These are phyloP conservation scores for Torymus tubicola DNA, from an alignment of 2,888 invertebrate species.

Conservation along the genomic window DNA sequence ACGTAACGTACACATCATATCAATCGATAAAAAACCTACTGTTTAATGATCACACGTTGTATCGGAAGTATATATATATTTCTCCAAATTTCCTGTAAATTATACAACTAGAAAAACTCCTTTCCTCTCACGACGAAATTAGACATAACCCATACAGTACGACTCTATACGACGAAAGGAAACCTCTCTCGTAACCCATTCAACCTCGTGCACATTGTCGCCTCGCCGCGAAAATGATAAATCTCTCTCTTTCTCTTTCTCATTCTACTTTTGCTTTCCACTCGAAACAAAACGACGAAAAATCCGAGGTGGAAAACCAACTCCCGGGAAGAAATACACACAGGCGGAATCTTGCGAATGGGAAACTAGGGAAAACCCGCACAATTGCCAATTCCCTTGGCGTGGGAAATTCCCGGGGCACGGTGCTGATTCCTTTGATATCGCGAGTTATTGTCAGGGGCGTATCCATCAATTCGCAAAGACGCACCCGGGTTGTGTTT, in stretches of 20 bases:
- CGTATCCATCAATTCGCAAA: slow-evolving; percentile 55
- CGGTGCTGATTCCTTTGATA: slow-evolving; percentile 62
- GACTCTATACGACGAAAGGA: neutral
- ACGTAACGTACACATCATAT: too few species aligned
- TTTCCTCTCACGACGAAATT: neutral
- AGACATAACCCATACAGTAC: neutral
- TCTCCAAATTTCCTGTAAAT: neutral
- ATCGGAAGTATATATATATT: too few species aligned
- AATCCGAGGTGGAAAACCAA: neutral
- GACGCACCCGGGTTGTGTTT: neutral
- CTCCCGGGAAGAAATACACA: neutral
- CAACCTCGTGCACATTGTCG: slow-evolving; percentile 25
- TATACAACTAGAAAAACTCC: neutral
- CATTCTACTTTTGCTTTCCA: neutral
- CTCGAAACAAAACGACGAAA: too few species aligned
- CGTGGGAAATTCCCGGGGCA: slow-evolving; percentile 40
- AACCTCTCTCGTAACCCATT: slow-evolving; percentile 25
- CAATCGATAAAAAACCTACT: too few species aligned
- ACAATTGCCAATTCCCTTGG: slow-evolving; percentile 67
- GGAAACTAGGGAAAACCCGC: slow-evolving; percentile 50
- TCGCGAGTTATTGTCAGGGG: slow-evolving; percentile 64
- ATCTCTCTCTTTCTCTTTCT: slow-evolving; percentile 11
- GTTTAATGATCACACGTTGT: too few species aligned
- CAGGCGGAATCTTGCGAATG: slow-evolving; percentile 9
- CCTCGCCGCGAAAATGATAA: slow-evolving; percentile 37